Evolutionary conservation across 2,113 vertebrate genomes (phyloP), one percentile per base, ranked within the genome.

Genomic region (Clupea harengus): DNA sequence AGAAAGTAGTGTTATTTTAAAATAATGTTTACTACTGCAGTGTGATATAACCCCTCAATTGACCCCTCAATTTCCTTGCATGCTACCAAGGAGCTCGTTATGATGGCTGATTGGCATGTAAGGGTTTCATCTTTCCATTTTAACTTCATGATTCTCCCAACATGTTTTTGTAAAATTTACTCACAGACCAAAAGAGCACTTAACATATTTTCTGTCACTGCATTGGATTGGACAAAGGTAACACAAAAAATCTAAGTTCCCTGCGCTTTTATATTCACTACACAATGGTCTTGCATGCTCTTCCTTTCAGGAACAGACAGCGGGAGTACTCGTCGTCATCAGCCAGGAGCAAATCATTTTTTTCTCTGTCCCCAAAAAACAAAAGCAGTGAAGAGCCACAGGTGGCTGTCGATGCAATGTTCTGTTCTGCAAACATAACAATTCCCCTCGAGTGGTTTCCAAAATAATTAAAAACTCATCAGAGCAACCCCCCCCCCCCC

Each of bases 401-500:
- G 92, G 92, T 93, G 91, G 91, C 92, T 88, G 87, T 64, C 85
- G 86, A 85, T 95, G 90, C 92, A 92, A 93, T 86, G 84, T 88
- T 91, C 92, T 86, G 84, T 88, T 91, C 92, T 88, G 92, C 90
- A 93, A 91, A 92, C 86, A 89, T 85, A 92, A 90, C 84, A 82
- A 88, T 85, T 91, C 89, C 92, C 92, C 91, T 87, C 88, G 89
- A 93, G 93, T 91, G 92, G 89, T 86, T 44, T 20, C 49, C 86
- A 90, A 92, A 89, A 90, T 89, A 93, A 94, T 94, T 91, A 94
- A 93, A 93, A 92, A 89, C 91, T 86, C 83, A 92, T 91, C 87
- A 92, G n/a, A 92, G 18, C 54, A 13, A 1, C 10, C 28, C 64
- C 25, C n/a, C 64, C n/a, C 2, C 25, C 72, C 0, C 72, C 32